Percentiles rank a stretch among this genome's conserved stretches.
Conservation (phyloP, 2,113 vertebrate genomes). For the Colinus virginianus region DNA sequence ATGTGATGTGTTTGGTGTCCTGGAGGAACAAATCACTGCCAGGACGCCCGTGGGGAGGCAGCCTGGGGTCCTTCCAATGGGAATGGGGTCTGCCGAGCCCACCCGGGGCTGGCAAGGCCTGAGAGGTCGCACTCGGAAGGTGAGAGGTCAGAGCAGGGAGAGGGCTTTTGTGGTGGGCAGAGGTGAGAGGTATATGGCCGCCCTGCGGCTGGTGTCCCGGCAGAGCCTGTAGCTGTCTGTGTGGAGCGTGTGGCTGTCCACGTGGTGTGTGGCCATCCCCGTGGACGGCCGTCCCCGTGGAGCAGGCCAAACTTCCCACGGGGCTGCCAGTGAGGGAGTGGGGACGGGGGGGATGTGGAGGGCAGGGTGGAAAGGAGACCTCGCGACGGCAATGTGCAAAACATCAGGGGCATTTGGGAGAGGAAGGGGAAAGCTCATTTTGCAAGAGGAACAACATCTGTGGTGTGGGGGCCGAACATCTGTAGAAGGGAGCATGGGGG, state of each 20-base stretch:
- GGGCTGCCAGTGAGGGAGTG: accelerated
- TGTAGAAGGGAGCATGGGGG: constrained; percentile 67
- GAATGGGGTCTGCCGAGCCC: accelerated
- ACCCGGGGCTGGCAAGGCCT: neutral
- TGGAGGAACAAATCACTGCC: neutral
- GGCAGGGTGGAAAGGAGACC: constrained; percentile 30
- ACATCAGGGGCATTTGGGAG: constrained; percentile 60
- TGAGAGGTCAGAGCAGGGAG: neutral
- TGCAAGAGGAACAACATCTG: constrained; percentile 75
- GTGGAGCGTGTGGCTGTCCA: no score
- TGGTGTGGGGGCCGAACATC: constrained; percentile 73
- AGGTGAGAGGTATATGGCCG: neutral
- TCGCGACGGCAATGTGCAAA: constrained; percentile 31
- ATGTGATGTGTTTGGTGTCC: neutral
- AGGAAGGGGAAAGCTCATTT: constrained; percentile 68
- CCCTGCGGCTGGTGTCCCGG: neutral
- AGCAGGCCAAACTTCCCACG: neutral
- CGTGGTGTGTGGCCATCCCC: no score
- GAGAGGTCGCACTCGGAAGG: neutral
- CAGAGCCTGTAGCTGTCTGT: no score
- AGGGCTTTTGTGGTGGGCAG: neutral
- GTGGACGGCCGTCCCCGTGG: neutral
- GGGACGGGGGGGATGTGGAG: neutral
- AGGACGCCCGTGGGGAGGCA: neutral
- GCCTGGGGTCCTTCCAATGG: neutral